A percentile compares a stretch with the other conserved stretches of the same genome.
phyloP scores from a whole-genome alignment of 2,888 invertebrate genomes.

The Melangyna quadrimaculata region DNA sequence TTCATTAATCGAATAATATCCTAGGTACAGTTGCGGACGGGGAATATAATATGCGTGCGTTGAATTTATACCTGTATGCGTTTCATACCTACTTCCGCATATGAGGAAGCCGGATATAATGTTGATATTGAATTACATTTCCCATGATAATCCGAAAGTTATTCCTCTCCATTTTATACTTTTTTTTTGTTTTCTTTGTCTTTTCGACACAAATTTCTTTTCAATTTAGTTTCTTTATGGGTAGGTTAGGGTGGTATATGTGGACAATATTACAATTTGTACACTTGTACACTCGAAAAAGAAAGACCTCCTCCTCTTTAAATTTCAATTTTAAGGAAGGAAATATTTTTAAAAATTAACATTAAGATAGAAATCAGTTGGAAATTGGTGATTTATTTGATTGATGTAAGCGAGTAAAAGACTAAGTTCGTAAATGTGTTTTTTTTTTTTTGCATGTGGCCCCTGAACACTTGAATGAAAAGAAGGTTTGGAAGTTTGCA shows the following conservation, averaged over 20 bases:
- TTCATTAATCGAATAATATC: not conserved
- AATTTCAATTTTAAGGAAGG: not conserved
- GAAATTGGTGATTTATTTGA: conserved; percentile 4
- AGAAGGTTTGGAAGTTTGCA: not conserved
- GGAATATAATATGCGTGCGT: not conserved
- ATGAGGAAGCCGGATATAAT: conserved; percentile 8
- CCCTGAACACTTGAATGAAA: not conserved
- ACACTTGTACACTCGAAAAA: not conserved
- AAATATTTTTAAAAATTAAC: not conserved
- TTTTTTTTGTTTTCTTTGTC: not conserved
- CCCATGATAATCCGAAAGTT: not conserved
- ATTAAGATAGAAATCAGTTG: conserved; percentile 5
- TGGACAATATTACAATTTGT: not conserved
- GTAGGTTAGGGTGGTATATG: not conserved
- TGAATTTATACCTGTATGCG: not conserved
- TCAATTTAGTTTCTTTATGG: not conserved
- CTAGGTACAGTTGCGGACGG: too few species aligned
- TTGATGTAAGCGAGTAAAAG: not conserved
- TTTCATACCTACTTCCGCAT: conserved; percentile 5
- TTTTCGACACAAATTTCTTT: not conserved
- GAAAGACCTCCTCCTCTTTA: not conserved
- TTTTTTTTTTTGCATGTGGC: not conserved
- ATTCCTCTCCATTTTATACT: not conserved
- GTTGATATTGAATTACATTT: conserved; percentile 20
- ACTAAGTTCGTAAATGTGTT: not conserved